Evolutionary conservation across 2,888 invertebrate genomes (phyloP), one percentile per base, ranked within the genome.

Genomic region (Polydrusus tereticollis): DNA sequence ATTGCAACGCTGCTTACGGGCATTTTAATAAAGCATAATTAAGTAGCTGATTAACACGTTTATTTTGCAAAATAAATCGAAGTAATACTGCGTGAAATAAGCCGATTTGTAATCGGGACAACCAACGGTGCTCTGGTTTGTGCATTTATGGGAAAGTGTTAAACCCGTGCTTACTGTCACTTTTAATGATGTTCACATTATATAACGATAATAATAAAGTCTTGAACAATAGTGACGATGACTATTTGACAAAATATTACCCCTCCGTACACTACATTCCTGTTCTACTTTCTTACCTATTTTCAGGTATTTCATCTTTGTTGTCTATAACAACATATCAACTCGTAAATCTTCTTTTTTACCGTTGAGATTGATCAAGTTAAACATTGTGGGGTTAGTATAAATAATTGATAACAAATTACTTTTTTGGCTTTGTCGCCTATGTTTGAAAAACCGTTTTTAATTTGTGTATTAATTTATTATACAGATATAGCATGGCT

Each of bases 31-130:
- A 23, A 4, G 16, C 7, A 16, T n/a, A n/a, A n/a, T 7, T 55
- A 55, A 29, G 29, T 29, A 55, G 29, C n/a, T 29, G 29, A 55
- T 55, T 29, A 55, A 29, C 16, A 18, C 14, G 52, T 55, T n/a
- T 18, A 18, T 55, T 55, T 23, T n/a, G 29, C 52, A 29, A 55
- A 26, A 52, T 52, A 26, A 52, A 55, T 55, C 29, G 26, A 23
- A 16, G 23, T 50, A 60, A 60, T 20, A 47, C 20, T 38, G 50
- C 50, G 60, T 60, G 60, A 52, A 59, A 52, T 60, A 10, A 55
- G n/a, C 14, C 29, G 29, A 55, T 55, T 55, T 55, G 29, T 55
- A 18, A 29, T 7, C 52, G 29, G 52, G 29, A 29, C 50, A 2
- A 50, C 52, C 4, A n/a, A n/a, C n/a, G n/a, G 2, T 18, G 2